A percentile compares a stretch with the other conserved stretches of the same genome.
Evolutionary conservation across 2,888 invertebrate species (phyloP).

Genomic region (Idaea dimidiata): DNA sequence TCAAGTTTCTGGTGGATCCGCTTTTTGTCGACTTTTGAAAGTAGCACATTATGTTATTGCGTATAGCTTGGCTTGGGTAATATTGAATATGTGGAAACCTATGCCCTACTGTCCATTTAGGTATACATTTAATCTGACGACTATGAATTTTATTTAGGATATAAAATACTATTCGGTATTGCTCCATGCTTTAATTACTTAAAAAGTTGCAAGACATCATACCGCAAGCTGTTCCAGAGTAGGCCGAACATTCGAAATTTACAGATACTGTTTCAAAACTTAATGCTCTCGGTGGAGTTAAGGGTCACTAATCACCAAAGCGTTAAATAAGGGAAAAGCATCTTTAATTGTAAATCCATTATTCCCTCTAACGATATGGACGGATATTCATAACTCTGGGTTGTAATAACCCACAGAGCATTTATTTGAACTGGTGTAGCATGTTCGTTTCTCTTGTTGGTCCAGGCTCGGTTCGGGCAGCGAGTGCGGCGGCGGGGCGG

Average conservation of each 20-base stretch:
- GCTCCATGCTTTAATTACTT: background rate
- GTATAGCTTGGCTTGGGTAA: background rate
- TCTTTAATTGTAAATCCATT: too few species aligned
- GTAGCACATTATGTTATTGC: background rate
- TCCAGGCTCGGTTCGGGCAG: constrained; percentile 85
- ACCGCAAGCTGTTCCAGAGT: background rate
- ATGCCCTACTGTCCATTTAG: background rate
- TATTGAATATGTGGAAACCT: background rate
- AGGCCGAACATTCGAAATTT: too few species aligned
- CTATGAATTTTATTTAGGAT: background rate
- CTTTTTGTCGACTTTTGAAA: background rate
- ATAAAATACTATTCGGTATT: background rate
- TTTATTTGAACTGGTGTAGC: constrained; percentile 5
- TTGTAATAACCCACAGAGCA: background rate
- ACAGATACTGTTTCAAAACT: too few species aligned
- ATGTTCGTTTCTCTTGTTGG: constrained; percentile 37
- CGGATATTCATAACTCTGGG: background rate
- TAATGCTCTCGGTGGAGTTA: too few species aligned
- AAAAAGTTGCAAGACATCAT: background rate
- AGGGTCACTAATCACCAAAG: too few species aligned
- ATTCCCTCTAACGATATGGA: too few species aligned
- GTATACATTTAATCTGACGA: background rate
- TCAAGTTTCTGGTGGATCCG: background rate
- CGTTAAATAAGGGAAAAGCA: too few species aligned
- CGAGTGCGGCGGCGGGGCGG: constrained; percentile 76